Conservation (phyloP, 2,113 vertebrate species). For the Nyctibius bracteatus region DNA sequence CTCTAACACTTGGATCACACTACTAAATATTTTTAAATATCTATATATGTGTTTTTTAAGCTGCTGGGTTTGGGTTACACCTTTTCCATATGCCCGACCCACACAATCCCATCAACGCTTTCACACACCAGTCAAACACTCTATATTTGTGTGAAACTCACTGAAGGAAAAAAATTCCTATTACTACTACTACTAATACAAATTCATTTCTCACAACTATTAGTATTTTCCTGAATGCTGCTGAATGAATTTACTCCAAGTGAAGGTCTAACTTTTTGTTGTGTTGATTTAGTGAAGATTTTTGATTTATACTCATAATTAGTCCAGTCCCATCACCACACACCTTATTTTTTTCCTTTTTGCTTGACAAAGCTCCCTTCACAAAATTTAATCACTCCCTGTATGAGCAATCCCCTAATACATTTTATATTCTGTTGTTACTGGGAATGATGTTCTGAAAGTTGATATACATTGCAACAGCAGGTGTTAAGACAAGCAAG, state of each 20-base stretch:
- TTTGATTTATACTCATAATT: slow-evolving; percentile 29
- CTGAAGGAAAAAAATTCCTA: slow-evolving; percentile 54
- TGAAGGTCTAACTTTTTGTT: neutral
- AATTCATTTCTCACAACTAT: slow-evolving; percentile 62
- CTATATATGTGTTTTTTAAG: slow-evolving; percentile 68
- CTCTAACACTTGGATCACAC: slow-evolving; percentile 56
- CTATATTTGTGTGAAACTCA: slow-evolving; percentile 67
- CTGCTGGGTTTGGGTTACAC: slow-evolving; percentile 66
- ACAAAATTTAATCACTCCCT: slow-evolving; percentile 47
- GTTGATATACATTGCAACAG: slow-evolving; percentile 52
- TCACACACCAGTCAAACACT: slow-evolving; percentile 68
- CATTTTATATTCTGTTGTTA: slow-evolving; percentile 55
- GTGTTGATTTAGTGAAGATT: slow-evolving; percentile 7
- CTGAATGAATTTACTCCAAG: slow-evolving; percentile 39
- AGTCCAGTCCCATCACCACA: neutral
- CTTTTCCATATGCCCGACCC: slow-evolving; percentile 64
- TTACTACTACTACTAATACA: slow-evolving; percentile 66
- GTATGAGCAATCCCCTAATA: slow-evolving; percentile 19
- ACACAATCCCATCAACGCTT: slow-evolving; percentile 65
- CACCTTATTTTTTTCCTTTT: neutral
- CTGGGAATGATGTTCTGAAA: slow-evolving; percentile 29
- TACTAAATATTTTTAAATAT: slow-evolving; percentile 61
- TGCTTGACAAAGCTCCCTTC: slow-evolving; percentile 17
- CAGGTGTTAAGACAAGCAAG: slow-evolving; percentile 60
- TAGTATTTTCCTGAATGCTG: neutral